These are phyloP conservation scores for Malurus leucopterus DNA, from an alignment of 2,797 vertebrate genomes.

Conservation along the genomic window DNA sequence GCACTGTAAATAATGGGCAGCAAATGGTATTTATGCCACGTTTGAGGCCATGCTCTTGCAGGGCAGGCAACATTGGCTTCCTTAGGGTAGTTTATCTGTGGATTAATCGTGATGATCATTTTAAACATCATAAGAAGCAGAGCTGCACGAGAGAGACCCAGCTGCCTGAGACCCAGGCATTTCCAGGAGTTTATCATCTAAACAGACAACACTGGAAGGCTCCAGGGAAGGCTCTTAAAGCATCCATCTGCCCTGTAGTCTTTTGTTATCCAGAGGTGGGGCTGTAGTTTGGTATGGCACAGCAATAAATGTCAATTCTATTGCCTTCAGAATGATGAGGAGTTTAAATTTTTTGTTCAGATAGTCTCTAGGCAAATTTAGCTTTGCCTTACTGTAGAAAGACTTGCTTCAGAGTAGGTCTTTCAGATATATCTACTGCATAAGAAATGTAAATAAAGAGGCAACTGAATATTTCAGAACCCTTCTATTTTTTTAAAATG, in stretches of 20 bases:
- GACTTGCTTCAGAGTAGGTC: background rate
- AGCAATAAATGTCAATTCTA: background rate
- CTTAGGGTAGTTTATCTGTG: conserved; percentile 8
- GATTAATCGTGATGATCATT: conserved; percentile 4
- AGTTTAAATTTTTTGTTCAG: conserved; percentile 3
- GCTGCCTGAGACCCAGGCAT: background rate
- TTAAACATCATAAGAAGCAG: background rate
- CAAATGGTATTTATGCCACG: conserved; percentile 19
- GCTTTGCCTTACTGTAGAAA: background rate
- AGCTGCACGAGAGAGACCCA: no score
- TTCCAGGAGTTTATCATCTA: conserved; percentile 30
- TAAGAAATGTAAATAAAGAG: background rate
- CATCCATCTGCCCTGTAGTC: background rate
- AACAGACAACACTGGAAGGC: background rate
- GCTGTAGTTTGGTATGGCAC: background rate
- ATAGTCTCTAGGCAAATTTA: background rate
- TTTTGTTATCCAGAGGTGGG: conserved; percentile 9
- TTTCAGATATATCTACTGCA: background rate
- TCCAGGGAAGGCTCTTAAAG: conserved; percentile 11
- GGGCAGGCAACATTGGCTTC: background rate
- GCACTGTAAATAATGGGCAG: background rate
- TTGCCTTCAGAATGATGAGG: background rate
- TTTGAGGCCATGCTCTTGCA: background rate
- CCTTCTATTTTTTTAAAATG: background rate
- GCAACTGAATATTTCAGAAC: background rate